Evolutionary conservation across 53 echinoderm and acorn worm genomes (phyloP).

Genomic region (Patiria pectinifera): DNA sequence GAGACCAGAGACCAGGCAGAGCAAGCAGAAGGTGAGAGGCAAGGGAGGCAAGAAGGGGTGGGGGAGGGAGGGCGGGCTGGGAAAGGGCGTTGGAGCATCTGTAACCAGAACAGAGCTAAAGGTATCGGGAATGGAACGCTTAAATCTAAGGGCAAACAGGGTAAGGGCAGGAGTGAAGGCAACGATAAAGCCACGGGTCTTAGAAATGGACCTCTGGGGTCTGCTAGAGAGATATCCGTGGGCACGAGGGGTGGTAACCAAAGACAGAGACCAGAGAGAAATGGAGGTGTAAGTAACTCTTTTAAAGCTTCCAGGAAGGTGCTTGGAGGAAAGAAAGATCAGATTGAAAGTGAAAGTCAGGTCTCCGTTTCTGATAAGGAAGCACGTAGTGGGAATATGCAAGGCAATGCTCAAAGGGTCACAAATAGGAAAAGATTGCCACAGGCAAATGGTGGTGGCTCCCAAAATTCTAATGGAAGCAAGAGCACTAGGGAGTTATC

Average conservation of each 20-base stretch:
- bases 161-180: neutral
- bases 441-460: neutral
- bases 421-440: neutral
- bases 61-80: neutral
- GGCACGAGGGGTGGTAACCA: neutral
- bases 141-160: neutral
- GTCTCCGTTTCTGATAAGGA: neutral
- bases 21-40: constrained; percentile 50
- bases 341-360: neutral
- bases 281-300: neutral
- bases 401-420: neutral
- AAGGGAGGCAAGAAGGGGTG: constrained; percentile 48
- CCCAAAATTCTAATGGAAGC: neutral
- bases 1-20: constrained; percentile 56
- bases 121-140: neutral
- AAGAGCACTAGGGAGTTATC: neutral
- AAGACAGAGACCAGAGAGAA: neutral
- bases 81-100: neutral
- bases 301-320: neutral
- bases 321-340: neutral
- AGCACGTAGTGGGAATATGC: neutral
- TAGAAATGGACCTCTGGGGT: neutral
- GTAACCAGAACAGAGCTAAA: neutral
- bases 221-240: neutral
- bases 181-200: neutral